Evolutionary conservation across 1,140 invertebrate genomes (phyloP).

Genomic region (Drosophila ficusphila): DNA sequence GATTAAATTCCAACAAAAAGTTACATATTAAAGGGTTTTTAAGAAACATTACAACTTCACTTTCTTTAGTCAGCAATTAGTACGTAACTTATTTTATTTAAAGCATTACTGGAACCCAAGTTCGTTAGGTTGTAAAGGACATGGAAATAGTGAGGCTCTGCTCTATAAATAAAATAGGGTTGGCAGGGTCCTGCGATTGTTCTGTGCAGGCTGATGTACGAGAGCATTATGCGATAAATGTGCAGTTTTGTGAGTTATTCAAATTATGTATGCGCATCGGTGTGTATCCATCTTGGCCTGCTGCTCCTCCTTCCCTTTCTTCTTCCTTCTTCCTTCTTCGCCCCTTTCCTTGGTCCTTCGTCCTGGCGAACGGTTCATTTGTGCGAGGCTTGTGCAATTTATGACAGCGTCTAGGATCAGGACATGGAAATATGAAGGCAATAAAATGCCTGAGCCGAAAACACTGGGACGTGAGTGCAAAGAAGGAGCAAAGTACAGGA

Average conservation of each 20-base stretch:
- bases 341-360: not conserved
- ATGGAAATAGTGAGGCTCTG: not conserved
- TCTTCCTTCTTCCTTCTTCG: not conserved
- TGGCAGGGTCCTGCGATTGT: constrained; percentile 12
- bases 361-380: constrained; percentile 41
- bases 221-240: constrained; percentile 68
- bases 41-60: too few species aligned
- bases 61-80: too few species aligned
- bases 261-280: constrained; percentile 55
- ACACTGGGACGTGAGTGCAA: not conserved
- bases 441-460: constrained; percentile 45
- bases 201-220: constrained; percentile 50
- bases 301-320: not conserved
- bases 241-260: constrained; percentile 65
- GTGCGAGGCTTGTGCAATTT: constrained; percentile 48
- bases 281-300: constrained; percentile 16
- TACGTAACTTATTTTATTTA: too few species aligned
- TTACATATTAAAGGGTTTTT: too few species aligned
- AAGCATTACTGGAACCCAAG: too few species aligned
- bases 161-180: not conserved
- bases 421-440: constrained; percentile 57
- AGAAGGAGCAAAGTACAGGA: not conserved
- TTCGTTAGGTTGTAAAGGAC: too few species aligned
- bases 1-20: too few species aligned
- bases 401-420: constrained; percentile 52